A percentile compares a stretch with the other conserved stretches of the same genome.
Conservation (phyloP, 1,140 invertebrate species). For the Fopius arisanus region DNA sequence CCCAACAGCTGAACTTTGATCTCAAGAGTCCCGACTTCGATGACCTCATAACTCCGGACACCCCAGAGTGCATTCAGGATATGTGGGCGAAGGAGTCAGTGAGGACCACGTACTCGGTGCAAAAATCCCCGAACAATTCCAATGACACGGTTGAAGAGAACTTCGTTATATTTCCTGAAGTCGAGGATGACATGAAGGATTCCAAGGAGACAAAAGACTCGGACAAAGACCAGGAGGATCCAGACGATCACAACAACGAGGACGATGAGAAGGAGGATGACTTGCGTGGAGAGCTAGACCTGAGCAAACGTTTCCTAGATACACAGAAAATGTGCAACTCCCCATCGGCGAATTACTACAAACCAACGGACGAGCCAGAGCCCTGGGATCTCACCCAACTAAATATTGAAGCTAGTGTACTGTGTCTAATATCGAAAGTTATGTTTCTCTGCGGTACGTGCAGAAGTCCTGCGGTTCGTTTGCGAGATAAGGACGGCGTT, state of each 20-base stretch:
- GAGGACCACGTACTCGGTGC: slow-evolving; percentile 43
- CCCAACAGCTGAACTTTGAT: slow-evolving; percentile 77
- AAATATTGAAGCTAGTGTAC: slow-evolving; percentile 89
- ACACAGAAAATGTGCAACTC: slow-evolving; percentile 79
- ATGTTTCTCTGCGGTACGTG: slow-evolving; percentile 79
- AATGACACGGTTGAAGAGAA: slow-evolving; percentile 48
- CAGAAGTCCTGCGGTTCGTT: slow-evolving; percentile 74
- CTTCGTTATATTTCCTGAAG: slow-evolving; percentile 60
- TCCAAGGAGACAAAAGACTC: slow-evolving; percentile 8
- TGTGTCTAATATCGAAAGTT: slow-evolving; percentile 84
- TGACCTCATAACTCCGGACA: slow-evolving; percentile 75
- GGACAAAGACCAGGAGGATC: slow-evolving; percentile 19
- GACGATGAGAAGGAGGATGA: slow-evolving; percentile 35
- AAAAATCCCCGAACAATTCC: slow-evolving; percentile 42
- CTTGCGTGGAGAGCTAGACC: slow-evolving; percentile 38
- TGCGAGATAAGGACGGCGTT: slow-evolving; percentile 63
- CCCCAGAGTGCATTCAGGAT: slow-evolving; percentile 68
- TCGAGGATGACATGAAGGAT: slow-evolving; percentile 54
- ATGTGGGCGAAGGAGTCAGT: slow-evolving; percentile 65
- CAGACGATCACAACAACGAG: slow-evolving; percentile 26
- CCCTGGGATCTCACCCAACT: slow-evolving; percentile 88
- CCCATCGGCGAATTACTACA: slow-evolving; percentile 82
- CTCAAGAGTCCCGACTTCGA: slow-evolving; percentile 75
- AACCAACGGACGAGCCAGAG: slow-evolving; percentile 84
- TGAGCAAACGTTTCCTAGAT: slow-evolving; percentile 70